A percentile compares a stretch with the other conserved stretches of the same genome.
Conservation (phyloP, 2,113 vertebrate species). For the Misgurnus mizolepis region DNA sequence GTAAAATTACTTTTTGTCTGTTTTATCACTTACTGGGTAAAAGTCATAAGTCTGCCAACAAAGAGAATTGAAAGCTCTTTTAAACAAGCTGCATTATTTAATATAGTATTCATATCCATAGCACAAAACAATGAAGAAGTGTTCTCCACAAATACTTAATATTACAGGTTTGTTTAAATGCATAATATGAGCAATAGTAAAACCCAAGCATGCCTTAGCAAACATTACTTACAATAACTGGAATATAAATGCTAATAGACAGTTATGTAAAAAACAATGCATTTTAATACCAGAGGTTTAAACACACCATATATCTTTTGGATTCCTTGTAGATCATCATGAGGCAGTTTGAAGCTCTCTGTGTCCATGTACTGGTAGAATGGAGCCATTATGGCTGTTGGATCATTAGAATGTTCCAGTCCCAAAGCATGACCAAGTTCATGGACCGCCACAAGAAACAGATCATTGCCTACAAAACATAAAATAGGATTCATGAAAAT, state of each 20-base stretch:
- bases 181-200: neutral
- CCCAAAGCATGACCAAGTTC: slow-evolving; percentile 81
- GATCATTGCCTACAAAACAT: slow-evolving; percentile 57
- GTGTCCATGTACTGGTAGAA: slow-evolving; percentile 84
- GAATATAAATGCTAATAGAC: neutral
- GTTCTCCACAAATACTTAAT: no score
- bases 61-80: no score
- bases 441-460: slow-evolving; percentile 81
- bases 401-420: slow-evolving; percentile 79
- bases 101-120: no score
- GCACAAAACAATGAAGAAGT: no score
- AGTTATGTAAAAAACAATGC: neutral
- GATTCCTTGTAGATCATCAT: slow-evolving; percentile 82
- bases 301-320: slow-evolving; percentile 79
- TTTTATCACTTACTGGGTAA: no score
- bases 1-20: no score
- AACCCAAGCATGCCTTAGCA: neutral
- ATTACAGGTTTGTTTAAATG: no score
- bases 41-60: no score
- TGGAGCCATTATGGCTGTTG: slow-evolving; percentile 81
- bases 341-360: slow-evolving; percentile 79
- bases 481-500: slow-evolving; percentile 11
- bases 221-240: neutral
- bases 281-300: neutral
- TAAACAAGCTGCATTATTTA: no score